Base-by-base conservation (phyloP, 2,797 vertebrate genomes). In the Streptopelia turtur region DNA sequence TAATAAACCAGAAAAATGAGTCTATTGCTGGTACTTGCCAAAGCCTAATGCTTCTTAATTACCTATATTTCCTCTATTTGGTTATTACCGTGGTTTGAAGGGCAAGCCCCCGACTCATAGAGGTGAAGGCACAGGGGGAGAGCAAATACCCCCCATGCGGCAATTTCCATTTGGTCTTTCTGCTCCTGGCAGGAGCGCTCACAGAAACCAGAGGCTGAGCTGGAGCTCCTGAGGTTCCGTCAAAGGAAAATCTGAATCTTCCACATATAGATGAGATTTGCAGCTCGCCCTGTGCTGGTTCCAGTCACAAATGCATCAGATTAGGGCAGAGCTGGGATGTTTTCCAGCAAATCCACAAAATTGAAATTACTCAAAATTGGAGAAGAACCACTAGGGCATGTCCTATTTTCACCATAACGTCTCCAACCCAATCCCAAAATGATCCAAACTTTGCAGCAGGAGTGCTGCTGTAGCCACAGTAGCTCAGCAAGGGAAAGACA, bases 391-490 rank as follows among this genome's bases (percentile, higher is more conserved):
- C 6, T 7, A 35, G 70, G 57, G 53, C 9, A 6, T 0, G 1
- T 0, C 8, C 4, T 11, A 56, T 33, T 69, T 35, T 17, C 66
- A n/a, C 35, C 63, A n/a, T 3, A 31, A 56, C 50, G n/a, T 8
- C 43, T 72, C 60, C 8, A 2, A 25, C 8, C 33, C 68, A 43
- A 0, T 17, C 15, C 52, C 24, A 6, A 43, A 43, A 13, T 1
- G 2, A 55, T 16, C 64, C 75, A 23, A 20, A 33, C 10, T 16
- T 25, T 3, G 20, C 16, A 50, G 53, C 55, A 59, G 83, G 33
- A 90, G 14, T 37, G 10, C 13, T 45, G 13, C 30, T 21, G 4
- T 0, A 57, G 27, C 43, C 31, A 10, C 2, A 0, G 9, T 0
- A 53, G 16, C 94, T 82, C 75, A 35, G 47, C 33, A 31, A 56